phyloP scores from a whole-genome alignment of 2,797 vertebrate genomes.

The Galaxias olidus region DNA sequence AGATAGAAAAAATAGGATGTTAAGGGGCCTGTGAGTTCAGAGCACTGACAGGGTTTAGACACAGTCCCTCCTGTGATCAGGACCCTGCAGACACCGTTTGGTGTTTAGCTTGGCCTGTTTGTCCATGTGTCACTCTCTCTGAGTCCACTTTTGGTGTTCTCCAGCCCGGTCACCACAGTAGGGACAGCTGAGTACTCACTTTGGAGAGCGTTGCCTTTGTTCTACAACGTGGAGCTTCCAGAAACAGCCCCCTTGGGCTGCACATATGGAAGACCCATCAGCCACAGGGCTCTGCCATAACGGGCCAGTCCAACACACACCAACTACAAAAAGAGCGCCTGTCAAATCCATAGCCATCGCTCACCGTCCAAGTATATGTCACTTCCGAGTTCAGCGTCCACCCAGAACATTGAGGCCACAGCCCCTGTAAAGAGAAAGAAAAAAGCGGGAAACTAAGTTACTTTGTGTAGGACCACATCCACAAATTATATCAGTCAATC shows the following conservation, averaged over 20 bases:
- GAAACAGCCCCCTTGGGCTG: not conserved
- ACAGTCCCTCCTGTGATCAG: slow-evolving; percentile 3
- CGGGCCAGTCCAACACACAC: not conserved
- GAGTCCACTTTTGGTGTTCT: slow-evolving; percentile 14
- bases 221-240: slow-evolving; percentile 1
- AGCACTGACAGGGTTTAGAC: not conserved
- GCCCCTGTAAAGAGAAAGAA: slow-evolving; percentile 75
- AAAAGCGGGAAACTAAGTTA: not conserved
- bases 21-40: too few relatives aligned
- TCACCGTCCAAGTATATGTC: slow-evolving; percentile 98
- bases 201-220: slow-evolving; percentile 10
- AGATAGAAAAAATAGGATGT: slow-evolving; percentile 21
- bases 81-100: slow-evolving; percentile 38
- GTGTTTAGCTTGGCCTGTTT: slow-evolving; percentile 30
- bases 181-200: slow-evolving; percentile 55
- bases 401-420: slow-evolving; percentile 98
- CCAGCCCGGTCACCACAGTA: slow-evolving; percentile 55
- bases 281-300: not conserved
- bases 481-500: not conserved
- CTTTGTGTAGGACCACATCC: not conserved
- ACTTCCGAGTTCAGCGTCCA: slow-evolving; percentile 94
- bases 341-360: slow-evolving; percentile 33
- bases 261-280: too few relatives aligned
- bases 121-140: slow-evolving; percentile 36
- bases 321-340: not conserved